Evolutionary conservation across 2,113 vertebrate species (phyloP).

Genomic region (Syngnathoides biaculeatus): DNA sequence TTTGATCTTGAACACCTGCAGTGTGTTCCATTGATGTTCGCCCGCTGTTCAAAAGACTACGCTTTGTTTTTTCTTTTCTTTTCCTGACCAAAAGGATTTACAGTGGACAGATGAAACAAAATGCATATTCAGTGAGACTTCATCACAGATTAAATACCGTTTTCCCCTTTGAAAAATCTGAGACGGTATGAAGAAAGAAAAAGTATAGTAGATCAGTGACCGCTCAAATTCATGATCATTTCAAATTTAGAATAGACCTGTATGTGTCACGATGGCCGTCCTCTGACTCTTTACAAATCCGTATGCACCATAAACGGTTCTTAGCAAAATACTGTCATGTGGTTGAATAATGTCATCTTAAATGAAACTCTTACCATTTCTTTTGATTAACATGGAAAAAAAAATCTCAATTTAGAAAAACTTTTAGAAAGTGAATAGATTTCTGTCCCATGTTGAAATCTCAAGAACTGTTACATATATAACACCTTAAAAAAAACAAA

Average conservation of each 20-base stretch:
- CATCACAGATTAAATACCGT: not conserved
- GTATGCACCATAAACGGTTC: no score
- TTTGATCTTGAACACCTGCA: slow-evolving; percentile 30
- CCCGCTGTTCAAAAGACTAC: slow-evolving; percentile 18
- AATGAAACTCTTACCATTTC: not conserved
- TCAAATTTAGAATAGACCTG: not conserved
- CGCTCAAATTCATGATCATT: not conserved
- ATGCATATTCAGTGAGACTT: slow-evolving; percentile 10
- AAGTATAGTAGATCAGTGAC: not conserved
- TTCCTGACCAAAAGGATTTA: not conserved
- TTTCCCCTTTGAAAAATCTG: not conserved
- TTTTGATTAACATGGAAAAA: not conserved
- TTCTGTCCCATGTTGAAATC: not conserved
- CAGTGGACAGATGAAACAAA: not conserved
- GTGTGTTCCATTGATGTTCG: slow-evolving; percentile 26
- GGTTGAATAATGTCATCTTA: not conserved
- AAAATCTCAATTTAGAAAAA: not conserved
- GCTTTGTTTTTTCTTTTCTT: not conserved
- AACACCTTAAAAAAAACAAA: not conserved
- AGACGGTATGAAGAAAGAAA: not conserved
- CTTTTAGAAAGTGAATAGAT: not conserved
- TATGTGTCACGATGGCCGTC: no score
- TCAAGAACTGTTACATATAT: not conserved
- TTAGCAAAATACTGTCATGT: no score
- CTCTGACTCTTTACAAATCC: no score